These are phyloP conservation scores for Laodelphax striatellus DNA, from an alignment of 1,140 invertebrate species.

Conservation along the genomic window DNA sequence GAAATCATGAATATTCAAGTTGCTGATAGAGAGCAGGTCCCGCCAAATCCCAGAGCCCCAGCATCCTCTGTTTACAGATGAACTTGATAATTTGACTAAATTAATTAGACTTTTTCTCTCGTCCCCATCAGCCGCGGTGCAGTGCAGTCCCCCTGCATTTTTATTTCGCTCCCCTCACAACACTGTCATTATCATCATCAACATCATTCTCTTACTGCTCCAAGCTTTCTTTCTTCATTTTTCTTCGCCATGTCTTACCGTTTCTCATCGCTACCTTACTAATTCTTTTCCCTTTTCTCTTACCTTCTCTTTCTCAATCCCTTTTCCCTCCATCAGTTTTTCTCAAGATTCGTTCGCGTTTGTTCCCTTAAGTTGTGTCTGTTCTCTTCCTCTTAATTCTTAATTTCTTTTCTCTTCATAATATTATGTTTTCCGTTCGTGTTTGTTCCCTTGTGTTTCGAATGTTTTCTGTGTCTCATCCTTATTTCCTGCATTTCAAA, in stretches of 20 bases:
- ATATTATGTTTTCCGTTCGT: background rate
- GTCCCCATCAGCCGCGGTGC: background rate
- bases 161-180: too few relatives aligned
- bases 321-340: background rate
- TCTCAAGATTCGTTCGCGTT: background rate
- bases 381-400: background rate
- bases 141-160: too few relatives aligned
- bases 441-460: background rate
- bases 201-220: too few relatives aligned
- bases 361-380: background rate
- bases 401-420: background rate
- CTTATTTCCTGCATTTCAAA: too few relatives aligned
- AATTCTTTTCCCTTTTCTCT: too few relatives aligned
- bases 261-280: too few relatives aligned
- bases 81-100: conserved; percentile 3
- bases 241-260: too few relatives aligned
- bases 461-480: background rate
- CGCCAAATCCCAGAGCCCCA: background rate
- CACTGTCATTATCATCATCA: too few relatives aligned
- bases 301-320: too few relatives aligned
- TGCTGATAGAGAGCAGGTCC: background rate
- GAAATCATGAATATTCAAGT: background rate
- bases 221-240: too few relatives aligned
- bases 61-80: background rate
- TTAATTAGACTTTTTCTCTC: background rate